Percentiles rank a stretch among this genome's conserved stretches.
phyloP scores from a whole-genome alignment of 1,140 invertebrate species.

The Papilio aristodemus region DNA sequence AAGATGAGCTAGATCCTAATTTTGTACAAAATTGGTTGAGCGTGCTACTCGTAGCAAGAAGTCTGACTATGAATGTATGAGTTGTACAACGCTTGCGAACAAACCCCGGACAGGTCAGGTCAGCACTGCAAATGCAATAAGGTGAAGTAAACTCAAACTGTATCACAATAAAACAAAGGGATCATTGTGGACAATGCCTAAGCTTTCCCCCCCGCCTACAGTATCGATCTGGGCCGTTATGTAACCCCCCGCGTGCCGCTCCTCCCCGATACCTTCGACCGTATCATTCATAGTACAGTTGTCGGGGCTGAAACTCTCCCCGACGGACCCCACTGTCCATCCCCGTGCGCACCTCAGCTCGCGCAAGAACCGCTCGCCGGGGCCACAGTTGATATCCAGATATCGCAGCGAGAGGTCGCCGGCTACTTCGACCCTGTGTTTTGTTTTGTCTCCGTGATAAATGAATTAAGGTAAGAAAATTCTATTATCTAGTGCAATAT shows the following conservation, averaged over 20 bases:
- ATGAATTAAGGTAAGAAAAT: conserved; percentile 71
- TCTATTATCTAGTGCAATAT: background rate
- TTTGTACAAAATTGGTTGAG: background rate
- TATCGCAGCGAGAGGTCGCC: conserved; percentile 42
- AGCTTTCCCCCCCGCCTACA: conserved; percentile 49
- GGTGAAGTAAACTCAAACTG: conserved; percentile 10
- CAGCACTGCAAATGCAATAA: conserved; percentile 32
- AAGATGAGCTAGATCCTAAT: background rate
- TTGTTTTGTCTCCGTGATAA: conserved; percentile 63
- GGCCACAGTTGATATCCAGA: conserved; percentile 64
- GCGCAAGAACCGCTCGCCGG: conserved; percentile 54
- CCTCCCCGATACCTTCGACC: conserved; percentile 53
- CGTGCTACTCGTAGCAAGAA: background rate
- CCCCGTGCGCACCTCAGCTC: conserved; percentile 47
- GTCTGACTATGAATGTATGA: background rate
- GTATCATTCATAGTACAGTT: conserved; percentile 67
- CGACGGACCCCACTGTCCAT: conserved; percentile 43
- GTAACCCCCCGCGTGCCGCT: conserved; percentile 56
- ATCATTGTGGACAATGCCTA: conserved; percentile 50
- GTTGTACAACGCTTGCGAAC: background rate
- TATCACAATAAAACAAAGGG: conserved; percentile 35
- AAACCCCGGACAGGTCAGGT: conserved; percentile 19
- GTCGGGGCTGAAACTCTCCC: conserved; percentile 44
- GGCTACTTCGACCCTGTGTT: conserved; percentile 46
- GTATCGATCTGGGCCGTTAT: conserved; percentile 71